Conservation (phyloP, 2,113 vertebrate species). For the Notarius quadriscutis region DNA sequence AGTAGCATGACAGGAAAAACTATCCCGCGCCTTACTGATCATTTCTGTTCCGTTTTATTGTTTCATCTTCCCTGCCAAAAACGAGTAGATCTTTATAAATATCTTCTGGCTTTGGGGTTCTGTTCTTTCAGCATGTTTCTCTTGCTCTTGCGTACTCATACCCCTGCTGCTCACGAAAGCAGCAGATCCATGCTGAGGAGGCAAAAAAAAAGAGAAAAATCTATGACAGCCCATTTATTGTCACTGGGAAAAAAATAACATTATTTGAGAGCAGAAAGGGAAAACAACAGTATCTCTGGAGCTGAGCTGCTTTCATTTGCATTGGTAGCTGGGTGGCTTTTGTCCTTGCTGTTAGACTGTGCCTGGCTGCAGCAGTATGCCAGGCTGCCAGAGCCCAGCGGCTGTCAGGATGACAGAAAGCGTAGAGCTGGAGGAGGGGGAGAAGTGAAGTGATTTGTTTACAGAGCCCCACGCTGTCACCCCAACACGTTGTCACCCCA, state of each 20-base stretch:
- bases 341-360: conserved; percentile 44
- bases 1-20: conserved; percentile 4
- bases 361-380: conserved; percentile 18
- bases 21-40: neutral
- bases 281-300: conserved; percentile 21
- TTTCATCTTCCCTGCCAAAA: conserved; percentile 16
- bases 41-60: neutral
- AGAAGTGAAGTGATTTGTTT: conserved; percentile 40
- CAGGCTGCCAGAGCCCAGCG: conserved; percentile 38
- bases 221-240: conserved; percentile 51
- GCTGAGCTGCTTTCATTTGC: conserved; percentile 41
- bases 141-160: neutral
- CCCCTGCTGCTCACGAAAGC: conserved; percentile 2
- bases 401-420: conserved; percentile 52
- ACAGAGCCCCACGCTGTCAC: conserved; percentile 33
- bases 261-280: conserved; percentile 24
- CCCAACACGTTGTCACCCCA: conserved; percentile 1
- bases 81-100: conserved; percentile 14
- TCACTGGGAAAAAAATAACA: conserved; percentile 30
- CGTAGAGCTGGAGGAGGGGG: conserved; percentile 18
- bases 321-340: conserved; percentile 26
- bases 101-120: neutral
- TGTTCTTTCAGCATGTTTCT: neutral
- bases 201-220: neutral
- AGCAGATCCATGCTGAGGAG: conserved; percentile 31